A percentile compares a stretch with the other conserved stretches of the same genome.
Conservation (phyloP, 2,113 vertebrate genomes). For the Corydoras maculifer region DNA sequence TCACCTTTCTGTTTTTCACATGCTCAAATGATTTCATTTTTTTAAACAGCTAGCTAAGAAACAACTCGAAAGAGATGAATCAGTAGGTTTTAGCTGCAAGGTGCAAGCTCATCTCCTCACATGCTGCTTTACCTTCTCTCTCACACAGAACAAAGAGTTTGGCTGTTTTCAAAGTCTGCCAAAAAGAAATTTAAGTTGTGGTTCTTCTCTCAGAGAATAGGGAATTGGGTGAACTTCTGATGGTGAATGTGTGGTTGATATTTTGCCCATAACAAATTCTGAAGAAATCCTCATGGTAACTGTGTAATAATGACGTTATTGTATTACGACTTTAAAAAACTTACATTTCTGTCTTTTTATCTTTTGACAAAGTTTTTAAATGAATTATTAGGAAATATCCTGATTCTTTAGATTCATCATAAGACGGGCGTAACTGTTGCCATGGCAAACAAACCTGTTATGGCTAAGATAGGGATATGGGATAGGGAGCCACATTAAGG, state of each 20-base stretch:
- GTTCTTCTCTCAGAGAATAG: background rate
- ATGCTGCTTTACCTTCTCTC: slow-evolving; percentile 15
- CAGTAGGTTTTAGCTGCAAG: slow-evolving; percentile 11
- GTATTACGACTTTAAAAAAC: too few species aligned
- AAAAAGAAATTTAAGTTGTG: background rate
- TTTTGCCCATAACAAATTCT: too few species aligned
- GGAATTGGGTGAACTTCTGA: too few species aligned
- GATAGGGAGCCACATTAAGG: too few species aligned
- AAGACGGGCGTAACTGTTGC: too few species aligned
- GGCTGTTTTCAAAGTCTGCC: background rate
- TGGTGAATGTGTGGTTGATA: too few species aligned
- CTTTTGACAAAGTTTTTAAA: too few species aligned
- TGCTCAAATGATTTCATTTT: background rate
- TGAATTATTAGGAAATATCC: too few species aligned
- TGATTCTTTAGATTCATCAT: too few species aligned
- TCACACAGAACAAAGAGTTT: slow-evolving; percentile 8
- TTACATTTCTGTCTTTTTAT: too few species aligned
- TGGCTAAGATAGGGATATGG: background rate
- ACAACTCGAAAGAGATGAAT: slow-evolving; percentile 14
- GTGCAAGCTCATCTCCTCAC: background rate
- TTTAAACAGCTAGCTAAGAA: slow-evolving; percentile 6
- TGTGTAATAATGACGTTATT: too few species aligned
- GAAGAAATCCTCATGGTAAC: too few species aligned
- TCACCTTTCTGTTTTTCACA: background rate
- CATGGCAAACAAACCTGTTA: slow-evolving; percentile 9